Base-by-base conservation (phyloP, 2,113 vertebrate genomes). In the Lophochroa leadbeateri region DNA sequence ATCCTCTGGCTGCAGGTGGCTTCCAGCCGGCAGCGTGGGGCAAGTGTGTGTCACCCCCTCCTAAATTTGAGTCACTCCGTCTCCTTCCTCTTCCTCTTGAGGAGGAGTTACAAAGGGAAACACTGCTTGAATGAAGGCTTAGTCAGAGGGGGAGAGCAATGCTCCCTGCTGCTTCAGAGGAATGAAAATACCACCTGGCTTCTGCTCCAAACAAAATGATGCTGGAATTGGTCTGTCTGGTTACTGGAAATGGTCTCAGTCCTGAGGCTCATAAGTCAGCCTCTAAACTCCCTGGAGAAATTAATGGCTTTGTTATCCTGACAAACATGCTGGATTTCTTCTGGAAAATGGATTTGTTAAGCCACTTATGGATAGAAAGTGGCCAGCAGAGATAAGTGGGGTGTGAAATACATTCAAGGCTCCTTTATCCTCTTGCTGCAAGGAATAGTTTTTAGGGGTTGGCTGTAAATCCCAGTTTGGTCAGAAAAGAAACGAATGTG, bases 41-140 rank as follows among this genome's bases (percentile, higher is more conserved):
- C 2, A 8, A 88, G 24, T 6, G 28, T 67, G 31, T 4, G 1
- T 58, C 7, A 3, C 24, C 27, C 39, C 80, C 83, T 90, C 88
- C 72, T 87, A 86, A 67, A 83, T 80, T 83, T 95, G 70, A 93
- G 83, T 94, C 88, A 95, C 53, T 84, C 64, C n/a, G 65, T 29
- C 95, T 93, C 86, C 88, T 93, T 96, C 86, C 80, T 91, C 67
- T 96, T 96, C 94, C 23, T 7, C 31, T 69, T 28, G 69, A 94
- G 81, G 83, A 92, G 86, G 37, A 87, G 25, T 88, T 0, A 3
- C 53, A 67, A 70, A 52, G 61, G 68, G 80, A 84, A 75, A 17
- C 0, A 0, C 53, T 53, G 41, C 67, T 86, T 2, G 3, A 82
- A 57, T 41, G 35, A 84, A 86, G 67, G 44, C 29, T 94, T 83